Base-by-base conservation (phyloP, 2,888 invertebrate genomes). In the Drosophila infuscata region DNA sequence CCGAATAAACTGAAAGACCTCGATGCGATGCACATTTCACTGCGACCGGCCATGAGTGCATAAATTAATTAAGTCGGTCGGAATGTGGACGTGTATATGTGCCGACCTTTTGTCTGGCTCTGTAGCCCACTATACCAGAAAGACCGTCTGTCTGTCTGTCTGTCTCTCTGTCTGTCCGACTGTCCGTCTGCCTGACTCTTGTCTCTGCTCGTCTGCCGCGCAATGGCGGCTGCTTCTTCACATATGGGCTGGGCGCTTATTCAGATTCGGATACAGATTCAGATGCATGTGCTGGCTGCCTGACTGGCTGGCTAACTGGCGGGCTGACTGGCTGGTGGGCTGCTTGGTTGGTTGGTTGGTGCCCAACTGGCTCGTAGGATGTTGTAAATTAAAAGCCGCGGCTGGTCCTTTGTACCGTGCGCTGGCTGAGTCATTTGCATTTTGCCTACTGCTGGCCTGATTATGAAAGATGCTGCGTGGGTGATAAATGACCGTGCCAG, bases 381-480 rank as follows among this genome's bases (percentile, higher is more conserved):
- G 90, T 83, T 82, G 91, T 92, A 91, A 91, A 91, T 92, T 91
- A 87, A 91, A 90, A 92, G 90, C 89, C 89, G 86, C 82, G 83
- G 80, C 81, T 80, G 80, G 85, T 89, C 87, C 90, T 88, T 90
- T 88, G 87, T 88, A 75, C 80, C 70, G 69, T 61, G 70, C 60
- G 66, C 35, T 54, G 62, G 58, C 88, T 89, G 81, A 90, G 85
- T 92, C 91, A 91, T 92, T 91, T 91, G 91, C 92, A 91, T 91
- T 87, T 91, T 82, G 85, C 77, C 87, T 80, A 76, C 76, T 76
- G 77, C 87, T 83, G 82, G 89, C 72, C 92, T 92, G 91, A 91
- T 92, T 91, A 92, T 91, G 92, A 91, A 92, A 91, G 91, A 92
- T 92, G 91, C 92, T 91, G 92, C 90, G 92, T 91, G 88, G 89